Evolutionary conservation across 2,797 vertebrate genomes (phyloP).

Genomic region (Poeciliopsis gracilis): DNA sequence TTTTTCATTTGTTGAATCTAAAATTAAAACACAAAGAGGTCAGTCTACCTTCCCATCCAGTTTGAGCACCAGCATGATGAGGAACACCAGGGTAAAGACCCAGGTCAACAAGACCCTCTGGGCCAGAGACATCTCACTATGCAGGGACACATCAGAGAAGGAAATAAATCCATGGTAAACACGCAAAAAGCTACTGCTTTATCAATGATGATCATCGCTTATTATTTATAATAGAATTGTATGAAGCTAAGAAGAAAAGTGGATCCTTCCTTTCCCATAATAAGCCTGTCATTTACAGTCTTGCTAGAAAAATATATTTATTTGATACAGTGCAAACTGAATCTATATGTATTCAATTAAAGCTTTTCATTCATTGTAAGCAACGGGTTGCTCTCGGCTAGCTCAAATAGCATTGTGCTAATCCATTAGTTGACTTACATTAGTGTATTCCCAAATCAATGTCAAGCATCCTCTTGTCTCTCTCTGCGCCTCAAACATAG

Average conservation of each 20-base stretch:
- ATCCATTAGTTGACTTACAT: conserved; percentile 31
- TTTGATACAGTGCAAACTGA: background rate
- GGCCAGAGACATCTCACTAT: conserved; percentile 93
- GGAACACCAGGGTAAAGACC: conserved; percentile 94
- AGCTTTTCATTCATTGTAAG: conserved; percentile 13
- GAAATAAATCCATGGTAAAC: background rate
- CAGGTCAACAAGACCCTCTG: conserved; percentile 96
- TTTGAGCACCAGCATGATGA: conserved; percentile 95
- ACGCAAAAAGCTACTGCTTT: background rate
- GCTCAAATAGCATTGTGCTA: conserved; percentile 47
- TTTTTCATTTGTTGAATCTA: background rate
- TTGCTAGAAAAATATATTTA: background rate
- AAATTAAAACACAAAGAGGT: background rate
- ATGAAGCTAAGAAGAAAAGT: background rate
- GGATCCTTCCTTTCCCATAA: background rate
- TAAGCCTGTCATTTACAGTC: background rate
- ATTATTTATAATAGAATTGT: no score
- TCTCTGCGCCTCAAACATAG: background rate
- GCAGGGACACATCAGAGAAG: conserved; percentile 54
- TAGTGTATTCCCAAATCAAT: conserved; percentile 4
- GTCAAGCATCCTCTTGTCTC: background rate
- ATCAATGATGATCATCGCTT: background rate
- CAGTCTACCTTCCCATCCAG: conserved; percentile 87
- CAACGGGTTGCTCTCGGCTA: conserved; percentile 38
- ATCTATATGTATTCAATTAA: fast-evolving